These are phyloP conservation scores for Cataglyphis albicans DNA, from an alignment of 2,888 invertebrate genomes.

Conservation along the genomic window DNA sequence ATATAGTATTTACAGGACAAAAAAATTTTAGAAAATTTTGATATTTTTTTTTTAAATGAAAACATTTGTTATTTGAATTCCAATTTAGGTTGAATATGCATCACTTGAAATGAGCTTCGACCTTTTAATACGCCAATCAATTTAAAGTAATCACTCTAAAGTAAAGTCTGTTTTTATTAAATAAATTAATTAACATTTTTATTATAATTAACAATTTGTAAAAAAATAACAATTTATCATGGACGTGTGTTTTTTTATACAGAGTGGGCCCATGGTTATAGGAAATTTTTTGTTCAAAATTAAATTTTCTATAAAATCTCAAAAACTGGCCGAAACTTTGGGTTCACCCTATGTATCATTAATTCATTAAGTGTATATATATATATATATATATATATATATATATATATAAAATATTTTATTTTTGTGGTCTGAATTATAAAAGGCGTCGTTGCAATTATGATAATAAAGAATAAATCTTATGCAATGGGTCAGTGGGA, in stretches of 20 bases:
- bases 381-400: too few species aligned
- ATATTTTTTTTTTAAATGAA: not conserved
- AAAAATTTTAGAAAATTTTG: not conserved
- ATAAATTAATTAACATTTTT: not conserved
- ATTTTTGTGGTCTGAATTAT: too few species aligned
- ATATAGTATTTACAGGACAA: not conserved
- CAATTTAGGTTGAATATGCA: too few species aligned
- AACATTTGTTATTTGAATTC: not conserved
- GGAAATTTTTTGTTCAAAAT: too few species aligned
- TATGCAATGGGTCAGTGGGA: constrained; percentile 28
- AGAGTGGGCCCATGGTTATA: too few species aligned
- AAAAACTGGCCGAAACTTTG: too few species aligned
- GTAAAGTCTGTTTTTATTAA: not conserved
- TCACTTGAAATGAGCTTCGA: too few species aligned
- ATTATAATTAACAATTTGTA: not conserved
- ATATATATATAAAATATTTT: too few species aligned
- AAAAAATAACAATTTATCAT: not conserved
- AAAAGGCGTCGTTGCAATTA: not conserved
- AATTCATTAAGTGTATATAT: not conserved
- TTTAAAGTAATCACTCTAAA: not conserved
- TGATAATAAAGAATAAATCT: not conserved
- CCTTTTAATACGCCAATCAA: not conserved
- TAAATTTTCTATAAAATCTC: too few species aligned
- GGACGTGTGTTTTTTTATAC: not conserved
- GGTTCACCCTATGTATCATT: not conserved